Evolutionary conservation across 2,888 invertebrate species (phyloP).

Genomic region (Teinopalpus imperialis): DNA sequence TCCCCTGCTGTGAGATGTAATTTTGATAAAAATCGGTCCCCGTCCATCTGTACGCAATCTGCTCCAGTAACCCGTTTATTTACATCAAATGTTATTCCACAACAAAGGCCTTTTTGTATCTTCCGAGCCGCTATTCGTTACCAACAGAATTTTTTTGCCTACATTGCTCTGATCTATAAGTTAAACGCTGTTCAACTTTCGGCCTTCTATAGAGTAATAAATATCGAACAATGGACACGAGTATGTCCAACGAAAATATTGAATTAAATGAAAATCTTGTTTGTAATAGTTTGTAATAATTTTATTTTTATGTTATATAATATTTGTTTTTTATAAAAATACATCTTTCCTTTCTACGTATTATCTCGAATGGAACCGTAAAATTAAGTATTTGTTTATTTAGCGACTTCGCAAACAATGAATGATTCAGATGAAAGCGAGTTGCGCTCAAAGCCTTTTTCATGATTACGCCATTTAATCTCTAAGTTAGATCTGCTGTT

Average conservation of each 20-base stretch:
- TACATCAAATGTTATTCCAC: constrained; percentile 48
- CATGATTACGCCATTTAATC: constrained; percentile 3
- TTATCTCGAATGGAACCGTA: too few species aligned
- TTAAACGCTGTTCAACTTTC: constrained; percentile 13
- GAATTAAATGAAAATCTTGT: background rate
- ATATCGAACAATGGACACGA: background rate
- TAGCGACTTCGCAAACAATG: background rate
- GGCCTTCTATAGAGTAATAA: background rate
- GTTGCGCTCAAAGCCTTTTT: background rate
- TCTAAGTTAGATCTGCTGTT: background rate
- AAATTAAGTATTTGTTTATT: constrained; percentile 4
- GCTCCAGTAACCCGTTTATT: constrained; percentile 64
- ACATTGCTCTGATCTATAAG: constrained; percentile 5
- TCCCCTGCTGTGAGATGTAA: constrained; percentile 68
- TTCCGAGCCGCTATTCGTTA: constrained; percentile 39
- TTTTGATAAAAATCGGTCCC: constrained; percentile 65
- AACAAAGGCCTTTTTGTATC: constrained; percentile 55
- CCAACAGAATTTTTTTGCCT: constrained; percentile 36
- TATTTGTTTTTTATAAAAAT: too few species aligned
- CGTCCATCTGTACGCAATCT: constrained; percentile 49
- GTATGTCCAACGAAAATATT: constrained; percentile 1
- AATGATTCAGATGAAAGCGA: background rate
- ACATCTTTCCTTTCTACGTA: too few species aligned
- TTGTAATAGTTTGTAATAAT: background rate
- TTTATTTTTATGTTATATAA: too few species aligned